Percentiles rank a stretch among this genome's conserved stretches.
phyloP scores from a whole-genome alignment of 2,113 vertebrate genomes.

The Caranx ignobilis region DNA sequence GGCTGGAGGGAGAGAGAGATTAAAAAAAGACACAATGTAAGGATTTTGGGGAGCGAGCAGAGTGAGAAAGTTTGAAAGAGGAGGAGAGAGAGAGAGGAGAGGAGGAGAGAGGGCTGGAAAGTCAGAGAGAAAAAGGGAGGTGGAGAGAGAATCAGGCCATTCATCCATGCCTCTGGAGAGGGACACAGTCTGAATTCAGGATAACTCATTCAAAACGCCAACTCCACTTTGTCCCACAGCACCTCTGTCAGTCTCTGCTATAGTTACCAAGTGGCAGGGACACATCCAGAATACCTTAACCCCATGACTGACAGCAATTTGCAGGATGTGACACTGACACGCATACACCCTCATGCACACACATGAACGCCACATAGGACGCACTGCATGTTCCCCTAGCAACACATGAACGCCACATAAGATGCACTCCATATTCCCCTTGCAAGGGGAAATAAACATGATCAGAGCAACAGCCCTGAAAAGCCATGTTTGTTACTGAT shows the following conservation, averaged over 20 bases:
- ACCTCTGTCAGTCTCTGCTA: conserved; percentile 77
- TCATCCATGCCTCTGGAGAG: conserved; percentile 80
- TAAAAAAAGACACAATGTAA: conserved; percentile 43
- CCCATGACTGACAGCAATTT: conserved; percentile 66
- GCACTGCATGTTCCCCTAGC: not conserved
- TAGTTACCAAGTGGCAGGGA: conserved; percentile 72
- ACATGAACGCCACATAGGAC: conserved; percentile 13
- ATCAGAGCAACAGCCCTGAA: conserved; percentile 54
- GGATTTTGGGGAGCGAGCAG: conserved; percentile 57
- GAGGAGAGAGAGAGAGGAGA: conserved; percentile 28
- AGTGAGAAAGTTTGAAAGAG: conserved; percentile 68
- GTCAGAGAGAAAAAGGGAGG: conserved; percentile 64
- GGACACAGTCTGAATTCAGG: conserved; percentile 80
- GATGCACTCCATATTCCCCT: not conserved
- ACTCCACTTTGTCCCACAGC: conserved; percentile 77
- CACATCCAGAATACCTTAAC: conserved; percentile 72
- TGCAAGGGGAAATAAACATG: conserved; percentile 35
- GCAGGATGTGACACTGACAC: conserved; percentile 44
- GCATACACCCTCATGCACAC: conserved; percentile 2
- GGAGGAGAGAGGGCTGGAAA: conserved; percentile 57
- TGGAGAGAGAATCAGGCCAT: conserved; percentile 80
- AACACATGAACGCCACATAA: not conserved
- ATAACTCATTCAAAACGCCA: conserved; percentile 80
- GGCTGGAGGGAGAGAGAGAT: conserved; percentile 13
- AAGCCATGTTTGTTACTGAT: conserved; percentile 56